Conservation (phyloP, 2,113 vertebrate species). For the Albula goreensis region DNA sequence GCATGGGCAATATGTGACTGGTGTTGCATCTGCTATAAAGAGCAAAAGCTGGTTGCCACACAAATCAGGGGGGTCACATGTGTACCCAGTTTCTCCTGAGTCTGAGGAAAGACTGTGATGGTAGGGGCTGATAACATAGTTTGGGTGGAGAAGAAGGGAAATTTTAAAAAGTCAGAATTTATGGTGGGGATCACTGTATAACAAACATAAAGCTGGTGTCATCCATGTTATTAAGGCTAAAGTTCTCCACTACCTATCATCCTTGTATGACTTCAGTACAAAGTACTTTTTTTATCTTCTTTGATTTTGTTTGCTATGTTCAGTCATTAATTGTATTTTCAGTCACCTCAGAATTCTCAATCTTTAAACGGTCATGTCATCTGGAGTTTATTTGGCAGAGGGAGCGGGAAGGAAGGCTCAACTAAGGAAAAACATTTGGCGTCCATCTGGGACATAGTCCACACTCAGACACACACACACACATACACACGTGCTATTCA, state of each 20-base stretch:
- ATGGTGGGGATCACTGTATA: too few relatives aligned
- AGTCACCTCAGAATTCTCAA: not conserved
- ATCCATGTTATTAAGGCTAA: too few relatives aligned
- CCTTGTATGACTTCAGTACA: not conserved
- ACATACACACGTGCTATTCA: not conserved
- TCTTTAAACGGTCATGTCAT: constrained; percentile 32
- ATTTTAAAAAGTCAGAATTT: not conserved
- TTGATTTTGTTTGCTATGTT: not conserved
- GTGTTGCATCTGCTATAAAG: too few relatives aligned
- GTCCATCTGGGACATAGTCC: constrained; percentile 25
- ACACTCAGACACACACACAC: not conserved
- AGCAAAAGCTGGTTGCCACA: too few relatives aligned
- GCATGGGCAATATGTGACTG: too few relatives aligned
- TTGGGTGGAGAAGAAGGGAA: too few relatives aligned
- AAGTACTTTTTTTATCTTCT: not conserved
- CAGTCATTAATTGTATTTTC: not conserved
- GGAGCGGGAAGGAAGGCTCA: constrained; percentile 9
- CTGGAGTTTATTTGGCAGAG: constrained; percentile 41
- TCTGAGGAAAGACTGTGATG: too few relatives aligned
- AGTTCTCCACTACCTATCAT: too few relatives aligned
- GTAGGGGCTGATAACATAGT: too few relatives aligned
- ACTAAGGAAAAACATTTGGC: constrained; percentile 37
- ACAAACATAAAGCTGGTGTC: too few relatives aligned
- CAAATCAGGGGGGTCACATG: too few relatives aligned
- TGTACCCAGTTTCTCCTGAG: too few relatives aligned